Conservation (phyloP, 2,113 vertebrate genomes). For the Chelonoidis abingdonii region DNA sequence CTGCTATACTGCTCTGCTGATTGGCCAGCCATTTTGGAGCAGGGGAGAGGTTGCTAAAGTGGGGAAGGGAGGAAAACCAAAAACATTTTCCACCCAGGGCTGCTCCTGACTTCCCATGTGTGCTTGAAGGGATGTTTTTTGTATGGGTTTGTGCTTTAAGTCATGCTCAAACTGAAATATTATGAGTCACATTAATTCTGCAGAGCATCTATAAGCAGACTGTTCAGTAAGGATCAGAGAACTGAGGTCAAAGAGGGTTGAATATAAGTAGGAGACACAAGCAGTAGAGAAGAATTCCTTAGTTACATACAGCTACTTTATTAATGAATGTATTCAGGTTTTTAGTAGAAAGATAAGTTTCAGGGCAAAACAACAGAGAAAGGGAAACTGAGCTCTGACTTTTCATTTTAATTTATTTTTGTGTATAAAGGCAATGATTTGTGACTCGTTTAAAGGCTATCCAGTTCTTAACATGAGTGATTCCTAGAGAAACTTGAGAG, state of each 20-base stretch:
- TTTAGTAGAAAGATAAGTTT: conserved; percentile 35
- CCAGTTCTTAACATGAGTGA: neutral
- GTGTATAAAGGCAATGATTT: conserved; percentile 61
- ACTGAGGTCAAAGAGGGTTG: neutral
- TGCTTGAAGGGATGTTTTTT: neutral
- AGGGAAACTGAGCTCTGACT: conserved; percentile 41
- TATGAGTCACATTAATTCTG: neutral
- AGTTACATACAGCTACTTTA: neutral
- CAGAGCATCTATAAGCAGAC: neutral
- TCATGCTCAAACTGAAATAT: neutral
- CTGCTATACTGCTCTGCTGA: neutral
- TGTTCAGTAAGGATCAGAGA: neutral
- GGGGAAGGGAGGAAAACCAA: neutral
- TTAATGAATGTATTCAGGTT: neutral
- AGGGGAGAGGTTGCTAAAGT: neutral
- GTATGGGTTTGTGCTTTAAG: neutral
- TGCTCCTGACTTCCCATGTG: neutral
- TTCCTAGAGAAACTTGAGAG: conserved; percentile 27
- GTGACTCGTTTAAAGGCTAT: conserved; percentile 6
- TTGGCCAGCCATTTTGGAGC: neutral
- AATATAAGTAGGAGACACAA: neutral
- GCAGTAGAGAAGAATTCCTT: neutral
- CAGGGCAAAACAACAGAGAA: conserved; percentile 51
- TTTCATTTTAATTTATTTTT: conserved; percentile 36
- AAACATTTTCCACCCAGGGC: neutral